These are phyloP conservation scores for Andrena minutula DNA, from an alignment of 2,888 invertebrate species.

Conservation along the genomic window DNA sequence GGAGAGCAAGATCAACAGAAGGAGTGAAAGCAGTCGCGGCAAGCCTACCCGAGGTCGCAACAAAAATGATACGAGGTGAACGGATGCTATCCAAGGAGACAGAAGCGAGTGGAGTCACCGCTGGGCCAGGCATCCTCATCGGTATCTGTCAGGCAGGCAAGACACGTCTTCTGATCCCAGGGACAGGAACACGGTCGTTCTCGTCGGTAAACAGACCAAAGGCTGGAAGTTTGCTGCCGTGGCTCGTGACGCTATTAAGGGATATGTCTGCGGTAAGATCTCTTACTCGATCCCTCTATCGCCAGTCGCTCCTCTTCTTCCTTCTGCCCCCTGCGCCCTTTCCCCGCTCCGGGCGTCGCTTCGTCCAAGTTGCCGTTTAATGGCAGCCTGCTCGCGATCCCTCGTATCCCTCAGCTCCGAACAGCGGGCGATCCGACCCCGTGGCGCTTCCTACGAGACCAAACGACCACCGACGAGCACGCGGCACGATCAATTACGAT, in stretches of 20 bases:
- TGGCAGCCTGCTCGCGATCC: constrained; percentile 53
- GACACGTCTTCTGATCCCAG: constrained; percentile 64
- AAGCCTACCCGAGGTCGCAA: no score
- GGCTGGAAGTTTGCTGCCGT: constrained; percentile 63
- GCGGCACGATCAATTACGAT: constrained; percentile 33
- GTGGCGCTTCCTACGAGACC: background rate
- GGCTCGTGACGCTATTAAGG: constrained; percentile 68
- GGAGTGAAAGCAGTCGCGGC: no score
- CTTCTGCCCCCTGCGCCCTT: background rate
- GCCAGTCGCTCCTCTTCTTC: constrained; percentile 37
- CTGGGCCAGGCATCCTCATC: constrained; percentile 16
- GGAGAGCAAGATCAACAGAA: no score
- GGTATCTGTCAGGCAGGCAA: constrained; percentile 56
- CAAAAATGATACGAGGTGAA: no score
- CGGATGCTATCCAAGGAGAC: background rate
- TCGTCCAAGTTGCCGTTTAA: constrained; percentile 64
- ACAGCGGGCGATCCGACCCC: constrained; percentile 2
- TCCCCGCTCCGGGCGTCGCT: constrained; percentile 11
- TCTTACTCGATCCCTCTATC: constrained; percentile 48
- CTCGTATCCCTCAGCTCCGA: constrained; percentile 1
- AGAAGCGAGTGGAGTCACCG: background rate
- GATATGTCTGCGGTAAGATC: constrained; percentile 58
- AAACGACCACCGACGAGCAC: constrained; percentile 15
- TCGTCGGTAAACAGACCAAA: constrained; percentile 65
- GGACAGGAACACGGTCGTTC: constrained; percentile 59